Evolutionary conservation across 2,888 invertebrate species (phyloP), one percentile per base, ranked within the genome.

Genomic region (Papilio demoleus): DNA sequence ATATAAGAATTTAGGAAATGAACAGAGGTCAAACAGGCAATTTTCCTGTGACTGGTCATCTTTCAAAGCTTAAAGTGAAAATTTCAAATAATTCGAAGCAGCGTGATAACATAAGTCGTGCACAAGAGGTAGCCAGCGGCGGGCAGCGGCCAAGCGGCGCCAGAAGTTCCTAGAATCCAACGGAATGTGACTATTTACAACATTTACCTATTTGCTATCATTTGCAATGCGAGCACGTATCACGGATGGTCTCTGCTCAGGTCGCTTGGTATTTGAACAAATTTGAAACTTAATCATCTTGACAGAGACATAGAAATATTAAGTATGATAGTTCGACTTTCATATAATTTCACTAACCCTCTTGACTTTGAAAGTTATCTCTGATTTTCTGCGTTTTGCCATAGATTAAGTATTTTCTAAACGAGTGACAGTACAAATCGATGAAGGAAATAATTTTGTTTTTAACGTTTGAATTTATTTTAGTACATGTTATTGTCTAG

Each of bases 191-290:
- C 88, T 89, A 87, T 90, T 92, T 89, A 89, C 88, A 88, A 90
- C 88, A 88, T 89, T 91, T 90, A 88, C 90, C 89, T 90, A 90
- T 88, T 90, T 87, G 86, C 87, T 86, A 88, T 86, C 87, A 86
- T 88, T 88, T 85, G 88, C 85, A 88, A 86, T 82, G 81, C 86
- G 81, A 80, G 82, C 85, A 88, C 87, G 88, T 85, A 87, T 79
- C 75, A 76, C 78, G n/a, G 27, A 77, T 78, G 75, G 77, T 75
- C 73, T 71, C 71, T 76, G 75, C 79, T 81, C 82, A 80, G 78
- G 82, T 82, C 81, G 77, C 76, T 75, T 75, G n/a, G n/a, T 76
- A 83, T 80, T 79, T 77, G 71, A 74, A 74, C 65, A 40, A 56
- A 42, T 11, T 62, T 67, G 42, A 61, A 65, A 59, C 45, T 60